phyloP scores from a whole-genome alignment of 1,140 invertebrate genomes.

The Pachyrhynchus sulphureomaculatus region DNA sequence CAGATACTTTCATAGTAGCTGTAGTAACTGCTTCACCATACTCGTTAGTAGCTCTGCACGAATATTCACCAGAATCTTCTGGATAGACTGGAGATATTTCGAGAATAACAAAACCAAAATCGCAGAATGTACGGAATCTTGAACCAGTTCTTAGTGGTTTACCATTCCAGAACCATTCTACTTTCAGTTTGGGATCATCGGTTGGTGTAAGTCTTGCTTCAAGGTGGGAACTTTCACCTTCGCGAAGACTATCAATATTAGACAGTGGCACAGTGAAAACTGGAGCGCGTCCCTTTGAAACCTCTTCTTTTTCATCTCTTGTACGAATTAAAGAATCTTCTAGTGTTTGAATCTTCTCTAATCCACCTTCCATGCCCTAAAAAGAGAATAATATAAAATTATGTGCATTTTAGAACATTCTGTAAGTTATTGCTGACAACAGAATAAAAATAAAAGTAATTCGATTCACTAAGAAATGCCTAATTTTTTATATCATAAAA shows the following conservation, averaged over 20 bases:
- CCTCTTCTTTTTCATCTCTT: slow-evolving; percentile 67
- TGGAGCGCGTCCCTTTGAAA: slow-evolving; percentile 78
- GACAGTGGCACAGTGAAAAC: slow-evolving; percentile 87
- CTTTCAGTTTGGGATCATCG: slow-evolving; percentile 91
- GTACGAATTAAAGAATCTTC: slow-evolving; percentile 81
- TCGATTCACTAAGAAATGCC: neutral
- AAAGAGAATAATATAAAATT: slow-evolving; percentile 45
- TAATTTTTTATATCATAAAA: too few relatives aligned
- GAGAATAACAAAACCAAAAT: slow-evolving; percentile 92
- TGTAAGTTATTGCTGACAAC: slow-evolving; percentile 2
- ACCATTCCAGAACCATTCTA: slow-evolving; percentile 95
- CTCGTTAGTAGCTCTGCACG: slow-evolving; percentile 85
- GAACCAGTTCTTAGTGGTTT: slow-evolving; percentile 86
- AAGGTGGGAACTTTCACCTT: slow-evolving; percentile 93
- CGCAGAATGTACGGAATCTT: slow-evolving; percentile 90
- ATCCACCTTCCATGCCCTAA: slow-evolving; percentile 87
- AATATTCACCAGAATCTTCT: slow-evolving; percentile 92
- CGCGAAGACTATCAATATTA: slow-evolving; percentile 81
- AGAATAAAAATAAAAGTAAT: neutral
- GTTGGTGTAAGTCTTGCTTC: slow-evolving; percentile 90
- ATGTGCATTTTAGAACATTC: too few relatives aligned
- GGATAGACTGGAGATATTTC: slow-evolving; percentile 95
- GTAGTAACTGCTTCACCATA: slow-evolving; percentile 93
- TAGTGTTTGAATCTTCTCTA: slow-evolving; percentile 88
- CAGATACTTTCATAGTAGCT: slow-evolving; percentile 85